These are phyloP conservation scores for Amphimallon solstitiale DNA, from an alignment of 2,888 invertebrate genomes.

Conservation along the genomic window DNA sequence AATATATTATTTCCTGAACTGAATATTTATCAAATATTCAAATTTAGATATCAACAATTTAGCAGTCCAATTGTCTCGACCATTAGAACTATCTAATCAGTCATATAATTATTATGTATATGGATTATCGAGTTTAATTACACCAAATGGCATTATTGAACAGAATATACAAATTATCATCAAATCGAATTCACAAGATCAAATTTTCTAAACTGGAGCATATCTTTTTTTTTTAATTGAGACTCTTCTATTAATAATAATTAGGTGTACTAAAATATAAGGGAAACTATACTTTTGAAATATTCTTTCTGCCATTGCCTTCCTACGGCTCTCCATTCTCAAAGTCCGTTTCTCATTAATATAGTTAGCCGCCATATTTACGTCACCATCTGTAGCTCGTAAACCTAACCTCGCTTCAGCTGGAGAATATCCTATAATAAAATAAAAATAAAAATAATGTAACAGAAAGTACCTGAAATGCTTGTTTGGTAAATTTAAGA, in stretches of 20 bases:
- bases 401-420: conserved; percentile 78
- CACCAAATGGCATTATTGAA: no score
- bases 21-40: no score
- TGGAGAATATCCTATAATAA: conserved; percentile 69
- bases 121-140: no score
- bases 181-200: no score
- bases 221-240: no score
- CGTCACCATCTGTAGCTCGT: conserved; percentile 68
- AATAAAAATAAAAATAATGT: neutral
- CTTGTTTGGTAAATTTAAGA: neutral
- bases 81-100: no score
- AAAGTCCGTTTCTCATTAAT: conserved; percentile 69
- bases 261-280: neutral
- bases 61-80: no score
- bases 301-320: conserved; percentile 65
- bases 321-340: conserved; percentile 64
- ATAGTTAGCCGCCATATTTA: conserved; percentile 72
- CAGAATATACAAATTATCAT: no score
- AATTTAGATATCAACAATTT: no score
- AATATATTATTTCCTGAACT: no score
- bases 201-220: no score
- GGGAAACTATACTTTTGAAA: conserved; percentile 52
- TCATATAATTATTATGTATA: no score
- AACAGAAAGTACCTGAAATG: neutral
- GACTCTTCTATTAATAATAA: neutral